These are phyloP conservation scores for Sula dactylatra DNA, from an alignment of 2,113 vertebrate species.

Conservation along the genomic window DNA sequence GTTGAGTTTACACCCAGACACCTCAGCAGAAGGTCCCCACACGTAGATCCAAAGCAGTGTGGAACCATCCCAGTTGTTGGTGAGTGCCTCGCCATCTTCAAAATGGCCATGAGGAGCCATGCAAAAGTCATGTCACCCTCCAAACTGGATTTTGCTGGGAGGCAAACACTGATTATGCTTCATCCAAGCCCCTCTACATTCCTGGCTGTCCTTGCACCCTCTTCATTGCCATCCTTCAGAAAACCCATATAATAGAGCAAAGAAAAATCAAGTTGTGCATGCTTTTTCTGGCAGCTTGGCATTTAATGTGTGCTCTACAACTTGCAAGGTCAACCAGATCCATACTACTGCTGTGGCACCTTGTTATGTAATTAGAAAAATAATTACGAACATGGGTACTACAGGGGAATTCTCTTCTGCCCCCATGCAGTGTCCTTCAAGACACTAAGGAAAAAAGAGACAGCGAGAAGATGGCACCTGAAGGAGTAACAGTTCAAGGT, in stretches of 20 bases:
- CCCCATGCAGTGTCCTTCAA: neutral
- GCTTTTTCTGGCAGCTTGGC: neutral
- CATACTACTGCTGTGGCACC: neutral
- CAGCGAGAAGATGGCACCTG: neutral
- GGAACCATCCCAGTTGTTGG: neutral
- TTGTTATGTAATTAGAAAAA: conserved; percentile 4
- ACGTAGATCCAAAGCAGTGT: neutral
- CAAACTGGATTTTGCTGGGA: neutral
- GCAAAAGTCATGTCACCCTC: neutral
- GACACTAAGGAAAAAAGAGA: neutral
- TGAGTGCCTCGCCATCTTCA: neutral
- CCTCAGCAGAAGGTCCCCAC: neutral
- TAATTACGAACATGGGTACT: neutral
- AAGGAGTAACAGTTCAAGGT: neutral
- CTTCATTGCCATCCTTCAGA: neutral
- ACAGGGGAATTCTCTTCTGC: neutral
- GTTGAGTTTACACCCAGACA: neutral
- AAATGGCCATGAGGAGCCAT: neutral
- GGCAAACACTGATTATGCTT: neutral
- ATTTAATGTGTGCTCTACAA: neutral
- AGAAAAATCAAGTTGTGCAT: neutral
- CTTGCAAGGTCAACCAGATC: neutral
- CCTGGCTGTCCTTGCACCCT: neutral
- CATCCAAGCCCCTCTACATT: neutral
- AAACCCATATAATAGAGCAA: neutral